Conservation (phyloP, 2,113 vertebrate genomes). For the Lota lota region DNA sequence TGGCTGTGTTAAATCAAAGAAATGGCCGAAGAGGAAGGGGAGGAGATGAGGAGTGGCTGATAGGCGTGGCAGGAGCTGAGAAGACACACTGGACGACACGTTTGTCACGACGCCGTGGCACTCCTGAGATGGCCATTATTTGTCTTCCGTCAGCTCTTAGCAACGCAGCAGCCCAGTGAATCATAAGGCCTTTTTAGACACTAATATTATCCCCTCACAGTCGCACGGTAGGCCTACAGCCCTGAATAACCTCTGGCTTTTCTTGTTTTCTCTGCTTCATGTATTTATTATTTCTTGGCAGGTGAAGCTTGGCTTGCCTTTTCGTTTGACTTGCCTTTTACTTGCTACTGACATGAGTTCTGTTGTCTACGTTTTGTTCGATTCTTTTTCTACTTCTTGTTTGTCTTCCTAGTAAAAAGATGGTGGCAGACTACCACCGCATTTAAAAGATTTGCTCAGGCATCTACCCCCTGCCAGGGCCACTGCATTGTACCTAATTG, state of each 20-base stretch:
- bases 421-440: neutral
- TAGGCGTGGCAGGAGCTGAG: conserved; percentile 14
- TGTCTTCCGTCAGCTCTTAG: conserved; percentile 57
- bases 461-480: neutral
- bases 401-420: neutral
- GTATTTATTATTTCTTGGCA: too few relatives aligned
- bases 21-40: conserved; percentile 38
- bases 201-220: conserved; percentile 21
- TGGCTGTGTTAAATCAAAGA: too few relatives aligned
- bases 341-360: too few relatives aligned
- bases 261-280: neutral
- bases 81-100: conserved; percentile 38
- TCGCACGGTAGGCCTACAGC: conserved; percentile 49
- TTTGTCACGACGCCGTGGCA: conserved; percentile 55
- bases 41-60: conserved; percentile 42
- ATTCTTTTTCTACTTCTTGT: too few relatives aligned
- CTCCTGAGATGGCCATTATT: conserved; percentile 56
- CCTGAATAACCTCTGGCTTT: neutral
- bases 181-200: conserved; percentile 51
- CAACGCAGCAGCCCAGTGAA: conserved; percentile 58
- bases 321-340: too few relatives aligned
- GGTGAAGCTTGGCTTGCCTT: too few relatives aligned
- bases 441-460: too few relatives aligned
- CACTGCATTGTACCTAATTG: too few relatives aligned
- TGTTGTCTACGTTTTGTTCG: too few relatives aligned